A percentile compares a stretch with the other conserved stretches of the same genome.
Conservation (phyloP, 2,797 vertebrate genomes). For the Pelodytes ibericus region DNA sequence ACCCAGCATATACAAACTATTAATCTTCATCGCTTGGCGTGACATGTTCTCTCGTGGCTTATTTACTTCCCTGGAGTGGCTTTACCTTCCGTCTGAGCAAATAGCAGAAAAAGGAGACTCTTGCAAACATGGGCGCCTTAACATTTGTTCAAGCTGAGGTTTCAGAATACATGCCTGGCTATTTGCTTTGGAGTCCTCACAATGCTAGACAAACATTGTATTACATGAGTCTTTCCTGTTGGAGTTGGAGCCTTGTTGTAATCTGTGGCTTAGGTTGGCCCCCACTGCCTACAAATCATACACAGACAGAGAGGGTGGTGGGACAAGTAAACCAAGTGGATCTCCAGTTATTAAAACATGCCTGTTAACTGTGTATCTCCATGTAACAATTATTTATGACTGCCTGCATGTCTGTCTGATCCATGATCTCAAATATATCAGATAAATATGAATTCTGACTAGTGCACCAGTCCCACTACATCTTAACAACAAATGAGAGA, state of each 20-base stretch:
- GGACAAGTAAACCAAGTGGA: slow-evolving; percentile 14
- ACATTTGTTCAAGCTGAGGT: slow-evolving; percentile 59
- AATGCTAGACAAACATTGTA: slow-evolving; percentile 52
- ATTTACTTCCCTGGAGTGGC: slow-evolving; percentile 59
- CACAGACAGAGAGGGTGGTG: slow-evolving; percentile 12
- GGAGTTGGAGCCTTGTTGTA: slow-evolving; percentile 46
- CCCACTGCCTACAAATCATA: slow-evolving; percentile 12
- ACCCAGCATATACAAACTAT: slow-evolving; percentile 36
- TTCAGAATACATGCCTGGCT: slow-evolving; percentile 58
- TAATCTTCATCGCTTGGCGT: slow-evolving; percentile 57
- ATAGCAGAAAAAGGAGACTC: slow-evolving; percentile 59
- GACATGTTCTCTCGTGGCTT: slow-evolving; percentile 58
- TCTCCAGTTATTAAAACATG: slow-evolving; percentile 23
- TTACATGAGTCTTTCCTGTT: slow-evolving; percentile 53
- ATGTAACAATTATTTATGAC: slow-evolving; percentile 17
- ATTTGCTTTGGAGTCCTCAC: slow-evolving; percentile 62
- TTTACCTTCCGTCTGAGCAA: slow-evolving; percentile 64
- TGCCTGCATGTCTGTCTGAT: neutral
- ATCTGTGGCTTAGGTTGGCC: neutral
- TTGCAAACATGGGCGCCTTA: slow-evolving; percentile 60
- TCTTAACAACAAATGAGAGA: no score
- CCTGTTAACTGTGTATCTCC: slow-evolving; percentile 19
- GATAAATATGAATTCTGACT: neutral
- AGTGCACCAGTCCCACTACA: no score
- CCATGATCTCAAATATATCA: neutral